Evolutionary conservation across 1,140 invertebrate genomes (phyloP), one percentile per base, ranked within the genome.

Genomic region (Brachionus rubens): DNA sequence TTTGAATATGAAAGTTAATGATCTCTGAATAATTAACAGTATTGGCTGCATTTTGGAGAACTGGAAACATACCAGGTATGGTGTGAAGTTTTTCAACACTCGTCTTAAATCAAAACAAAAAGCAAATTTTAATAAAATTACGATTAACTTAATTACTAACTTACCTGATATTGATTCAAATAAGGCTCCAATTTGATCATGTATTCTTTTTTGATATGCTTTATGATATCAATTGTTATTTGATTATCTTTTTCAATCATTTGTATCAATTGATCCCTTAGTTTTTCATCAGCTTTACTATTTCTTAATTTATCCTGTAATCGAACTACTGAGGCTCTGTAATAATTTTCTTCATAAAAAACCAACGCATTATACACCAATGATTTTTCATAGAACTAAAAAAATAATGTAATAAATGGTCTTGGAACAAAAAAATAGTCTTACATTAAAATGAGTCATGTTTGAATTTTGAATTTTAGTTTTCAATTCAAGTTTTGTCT

Each of bases 81-180:
- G 46, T 50, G n/a, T 72, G 46, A 24, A 72, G 24, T 16, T 72
- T 72, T 14, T 72, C 68, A 30, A 54, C 28, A 19, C 46, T 33
- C 21, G 46, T 50, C 68, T 72, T 28, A 4, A 40, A 70, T n/a
- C 19, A 50, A 16, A 19, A 50, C 7, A 48, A 40, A 72, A 19
- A 2, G 9, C 47, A 40, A 48, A 36, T 62, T 62, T 41, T 41
- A 21, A 16, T 10, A 19, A 50, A 4, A 12, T 19, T 26, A 50
- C 19, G 12, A 40, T 24, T 24, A 36, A 14, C 40, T 40, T 19
- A 9, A 19, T 2, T 10, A 6, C 6, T 50, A 41, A 24, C 12
- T 72, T 72, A 72, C 68, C 19, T 72, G 68, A 50, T 72, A 72
- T 50, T 72, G 68, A 48, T 50, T 72, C n/a, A 48, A 50, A 54